Evolutionary conservation across 2,113 vertebrate genomes (phyloP).

Genomic region (Callionymus lyra): DNA sequence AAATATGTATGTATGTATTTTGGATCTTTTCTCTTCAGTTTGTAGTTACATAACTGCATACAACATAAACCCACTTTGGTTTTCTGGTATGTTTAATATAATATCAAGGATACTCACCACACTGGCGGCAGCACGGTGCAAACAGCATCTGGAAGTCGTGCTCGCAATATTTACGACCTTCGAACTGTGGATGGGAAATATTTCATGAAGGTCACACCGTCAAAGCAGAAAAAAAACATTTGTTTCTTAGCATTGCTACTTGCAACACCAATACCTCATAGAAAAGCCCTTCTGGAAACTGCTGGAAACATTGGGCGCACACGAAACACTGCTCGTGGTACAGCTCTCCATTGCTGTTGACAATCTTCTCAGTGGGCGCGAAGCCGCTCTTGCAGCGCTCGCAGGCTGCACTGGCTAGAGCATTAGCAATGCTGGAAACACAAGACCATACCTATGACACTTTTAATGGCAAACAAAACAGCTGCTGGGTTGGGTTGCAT

Average conservation of each 20-base stretch:
- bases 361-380: constrained; percentile 86
- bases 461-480: constrained; percentile 4
- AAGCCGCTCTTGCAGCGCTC: constrained; percentile 89
- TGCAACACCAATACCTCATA: constrained; percentile 75
- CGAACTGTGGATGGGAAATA: constrained; percentile 75
- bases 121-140: constrained; percentile 94
- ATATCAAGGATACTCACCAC: constrained; percentile 74
- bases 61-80: too few species aligned
- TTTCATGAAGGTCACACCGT: neutral
- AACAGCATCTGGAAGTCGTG: constrained; percentile 99
- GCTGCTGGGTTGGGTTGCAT: constrained; percentile 8
- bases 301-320: constrained; percentile 95
- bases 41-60: too few species aligned
- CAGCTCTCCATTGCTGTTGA: constrained; percentile 93
- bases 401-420: constrained; percentile 85
- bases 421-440: constrained; percentile 88
- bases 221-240: neutral
- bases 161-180: constrained; percentile 98
- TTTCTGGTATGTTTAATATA: too few species aligned
- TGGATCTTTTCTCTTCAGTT: too few species aligned
- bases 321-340: constrained; percentile 97
- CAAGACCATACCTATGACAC: constrained; percentile 11
- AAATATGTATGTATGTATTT: too few species aligned
- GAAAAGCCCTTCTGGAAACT: constrained; percentile 97
- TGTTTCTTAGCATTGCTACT: neutral